phyloP scores from a whole-genome alignment of 1,140 invertebrate genomes.

The Acromyrmex echinatior region DNA sequence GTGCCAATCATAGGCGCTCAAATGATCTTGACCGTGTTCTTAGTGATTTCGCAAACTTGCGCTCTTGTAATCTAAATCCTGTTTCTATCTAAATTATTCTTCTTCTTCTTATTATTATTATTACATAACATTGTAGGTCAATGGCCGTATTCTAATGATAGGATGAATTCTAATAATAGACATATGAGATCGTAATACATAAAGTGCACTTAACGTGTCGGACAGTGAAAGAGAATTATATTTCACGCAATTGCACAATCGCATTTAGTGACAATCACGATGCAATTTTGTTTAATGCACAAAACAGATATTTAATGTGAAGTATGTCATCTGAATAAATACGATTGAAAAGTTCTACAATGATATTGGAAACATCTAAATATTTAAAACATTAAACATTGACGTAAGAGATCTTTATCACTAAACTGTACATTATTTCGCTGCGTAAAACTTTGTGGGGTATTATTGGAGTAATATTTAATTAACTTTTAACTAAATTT shows the following conservation, averaged over 20 bases:
- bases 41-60: constrained; percentile 30
- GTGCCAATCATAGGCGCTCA: background rate
- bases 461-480: too few relatives aligned
- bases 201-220: constrained; percentile 10
- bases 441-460: too few relatives aligned
- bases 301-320: background rate
- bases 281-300: background rate
- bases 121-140: constrained; percentile 26
- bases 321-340: background rate
- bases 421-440: too few relatives aligned
- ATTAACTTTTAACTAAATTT: too few relatives aligned
- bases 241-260: background rate
- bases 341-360: background rate
- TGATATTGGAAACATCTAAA: background rate
- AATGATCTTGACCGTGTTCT: constrained; percentile 61
- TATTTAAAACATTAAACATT: background rate
- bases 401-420: background rate
- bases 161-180: constrained; percentile 64
- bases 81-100: constrained; percentile 63
- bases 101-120: too few relatives aligned
- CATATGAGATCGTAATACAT: constrained; percentile 38
- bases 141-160: background rate
- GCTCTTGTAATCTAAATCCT: constrained; percentile 28
- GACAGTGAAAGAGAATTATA: constrained; percentile 8
- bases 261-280: background rate